These are phyloP conservation scores for Orchesella flavescens DNA, from an alignment of 2,888 invertebrate species.

Conservation along the genomic window DNA sequence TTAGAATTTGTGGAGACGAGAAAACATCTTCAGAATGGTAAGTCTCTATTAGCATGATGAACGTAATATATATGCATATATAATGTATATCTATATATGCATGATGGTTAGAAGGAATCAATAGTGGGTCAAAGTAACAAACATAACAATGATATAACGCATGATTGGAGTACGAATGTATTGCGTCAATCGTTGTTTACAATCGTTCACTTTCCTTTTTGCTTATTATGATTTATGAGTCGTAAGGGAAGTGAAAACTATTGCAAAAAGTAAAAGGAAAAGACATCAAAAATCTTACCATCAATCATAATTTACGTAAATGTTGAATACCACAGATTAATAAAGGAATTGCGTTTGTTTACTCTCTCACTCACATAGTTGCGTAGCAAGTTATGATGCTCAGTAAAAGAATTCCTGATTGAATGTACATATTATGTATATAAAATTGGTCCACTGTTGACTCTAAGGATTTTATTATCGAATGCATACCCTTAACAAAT, in stretches of 20 bases:
- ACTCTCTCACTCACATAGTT: too few species aligned
- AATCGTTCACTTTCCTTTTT: neutral
- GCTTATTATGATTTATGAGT: constrained; percentile 50
- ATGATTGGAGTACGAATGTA: too few species aligned
- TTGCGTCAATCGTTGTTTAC: too few species aligned
- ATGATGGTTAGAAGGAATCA: too few species aligned
- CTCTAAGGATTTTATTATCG: too few species aligned
- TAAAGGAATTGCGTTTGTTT: neutral
- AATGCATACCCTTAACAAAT: too few species aligned
- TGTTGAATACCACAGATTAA: constrained; percentile 1
- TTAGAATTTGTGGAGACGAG: neutral
- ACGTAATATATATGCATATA: too few species aligned
- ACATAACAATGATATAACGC: too few species aligned
- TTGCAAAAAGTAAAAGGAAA: neutral
- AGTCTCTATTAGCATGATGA: neutral
- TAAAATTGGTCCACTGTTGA: too few species aligned
- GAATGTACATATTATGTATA: neutral
- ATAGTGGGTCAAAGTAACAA: too few species aligned
- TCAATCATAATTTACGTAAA: constrained; percentile 48
- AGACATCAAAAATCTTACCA: constrained; percentile 43
- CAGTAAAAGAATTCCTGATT: neutral
- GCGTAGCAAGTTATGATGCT: neutral
- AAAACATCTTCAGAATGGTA: neutral
- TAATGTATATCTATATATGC: neutral
- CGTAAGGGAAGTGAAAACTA: constrained; percentile 3